Percentiles rank a stretch among this genome's conserved stretches.
Evolutionary conservation across 2,888 invertebrate genomes (phyloP).

Genomic region (Merodon equestris): DNA sequence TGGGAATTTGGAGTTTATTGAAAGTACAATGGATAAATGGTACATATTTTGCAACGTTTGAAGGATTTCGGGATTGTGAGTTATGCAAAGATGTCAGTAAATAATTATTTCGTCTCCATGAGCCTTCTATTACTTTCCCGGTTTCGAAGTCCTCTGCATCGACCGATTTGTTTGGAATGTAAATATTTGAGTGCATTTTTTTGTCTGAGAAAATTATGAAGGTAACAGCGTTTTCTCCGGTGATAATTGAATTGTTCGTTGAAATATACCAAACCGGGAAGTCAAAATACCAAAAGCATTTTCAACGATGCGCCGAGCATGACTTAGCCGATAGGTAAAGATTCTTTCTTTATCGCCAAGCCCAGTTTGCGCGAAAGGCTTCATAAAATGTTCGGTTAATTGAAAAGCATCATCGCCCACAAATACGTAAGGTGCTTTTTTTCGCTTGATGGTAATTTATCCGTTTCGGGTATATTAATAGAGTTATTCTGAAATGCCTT

Average conservation of each 20-base stretch:
- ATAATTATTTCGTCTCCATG: slow-evolving; percentile 35
- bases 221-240: slow-evolving; percentile 64
- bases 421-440: slow-evolving; percentile 22
- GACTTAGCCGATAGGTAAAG: slow-evolving; percentile 60
- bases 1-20: no score
- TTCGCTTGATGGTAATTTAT: slow-evolving; percentile 5
- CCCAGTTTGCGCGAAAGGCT: slow-evolving; percentile 21
- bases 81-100: slow-evolving; percentile 35
- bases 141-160: slow-evolving; percentile 25
- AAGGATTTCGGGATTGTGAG: slow-evolving; percentile 23
- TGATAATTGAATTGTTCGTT: slow-evolving; percentile 65
- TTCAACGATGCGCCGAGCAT: slow-evolving; percentile 60
- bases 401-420: slow-evolving; percentile 43
- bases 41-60: slow-evolving; percentile 35
- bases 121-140: slow-evolving; percentile 38
- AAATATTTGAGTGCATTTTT: slow-evolving; percentile 51
- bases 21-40: slow-evolving; percentile 38
- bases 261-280: slow-evolving; percentile 70
- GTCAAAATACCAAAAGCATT: slow-evolving; percentile 67
- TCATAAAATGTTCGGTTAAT: slow-evolving; percentile 22
- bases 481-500: slow-evolving; percentile 20
- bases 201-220: slow-evolving; percentile 64
- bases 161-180: slow-evolving; percentile 42
- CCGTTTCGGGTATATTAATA: slow-evolving; percentile 27
- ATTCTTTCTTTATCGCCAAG: slow-evolving; percentile 21